Evolutionary conservation across 2,113 vertebrate species (phyloP).

Genomic region (Eurypyga helias): DNA sequence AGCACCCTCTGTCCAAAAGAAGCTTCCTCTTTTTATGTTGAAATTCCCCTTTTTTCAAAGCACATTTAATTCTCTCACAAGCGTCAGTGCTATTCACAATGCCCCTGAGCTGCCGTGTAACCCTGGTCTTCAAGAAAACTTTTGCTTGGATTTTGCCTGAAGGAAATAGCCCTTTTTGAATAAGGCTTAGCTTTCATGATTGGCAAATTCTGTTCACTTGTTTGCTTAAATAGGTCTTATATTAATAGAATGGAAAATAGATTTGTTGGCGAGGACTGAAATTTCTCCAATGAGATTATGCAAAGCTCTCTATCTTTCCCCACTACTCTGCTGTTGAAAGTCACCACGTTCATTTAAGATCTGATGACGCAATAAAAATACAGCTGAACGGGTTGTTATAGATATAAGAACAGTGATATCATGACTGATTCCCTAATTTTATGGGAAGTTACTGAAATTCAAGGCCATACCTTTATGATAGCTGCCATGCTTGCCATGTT

Average conservation of each 20-base stretch:
- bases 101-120: not conserved
- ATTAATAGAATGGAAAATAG: not conserved
- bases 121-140: not conserved
- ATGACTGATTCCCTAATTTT: not conserved
- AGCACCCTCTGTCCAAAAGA: not conserved
- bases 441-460: not conserved
- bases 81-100: not conserved
- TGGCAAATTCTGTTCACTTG: not conserved
- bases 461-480: not conserved
- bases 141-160: not conserved
- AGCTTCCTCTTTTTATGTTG: slow-evolving; percentile 30
- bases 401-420: not conserved
- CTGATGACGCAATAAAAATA: slow-evolving; percentile 12
- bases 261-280: not conserved
- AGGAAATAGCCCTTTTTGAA: slow-evolving; percentile 1
- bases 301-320: not conserved
- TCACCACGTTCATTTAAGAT: slow-evolving; percentile 35
- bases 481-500: not conserved
- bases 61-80: not conserved
- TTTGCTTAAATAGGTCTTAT: slow-evolving; percentile 11
- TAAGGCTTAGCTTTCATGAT: not conserved
- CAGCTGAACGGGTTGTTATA: not conserved
- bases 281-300: not conserved
- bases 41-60: slow-evolving; percentile 59
- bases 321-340: not conserved